A percentile compares a stretch with the other conserved stretches of the same genome.
Evolutionary conservation across 2,113 vertebrate species (phyloP).

Genomic region (Centropus unirufus): DNA sequence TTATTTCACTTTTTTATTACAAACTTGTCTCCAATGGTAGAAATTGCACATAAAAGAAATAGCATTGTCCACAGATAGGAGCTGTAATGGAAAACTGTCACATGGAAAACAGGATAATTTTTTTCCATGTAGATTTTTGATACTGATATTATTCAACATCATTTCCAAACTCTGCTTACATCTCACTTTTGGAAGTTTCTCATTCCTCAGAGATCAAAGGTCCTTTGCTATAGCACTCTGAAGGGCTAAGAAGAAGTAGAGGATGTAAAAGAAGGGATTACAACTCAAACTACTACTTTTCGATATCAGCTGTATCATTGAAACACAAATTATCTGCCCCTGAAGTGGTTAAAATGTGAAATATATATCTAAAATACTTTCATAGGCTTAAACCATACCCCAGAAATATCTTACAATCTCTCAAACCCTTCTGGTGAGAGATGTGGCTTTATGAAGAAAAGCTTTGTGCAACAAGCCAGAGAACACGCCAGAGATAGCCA

Average conservation of each 20-base stretch:
- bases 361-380: background rate
- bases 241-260: background rate
- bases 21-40: background rate
- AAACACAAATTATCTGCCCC: background rate
- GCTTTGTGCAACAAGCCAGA: background rate
- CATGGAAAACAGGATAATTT: accelerated
- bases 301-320: background rate
- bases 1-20: background rate
- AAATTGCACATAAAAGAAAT: background rate
- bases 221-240: background rate
- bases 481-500: background rate
- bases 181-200: background rate
- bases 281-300: background rate
- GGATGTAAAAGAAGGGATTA: background rate
- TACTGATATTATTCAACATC: background rate
- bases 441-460: background rate
- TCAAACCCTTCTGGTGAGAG: background rate
- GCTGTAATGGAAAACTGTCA: background rate
- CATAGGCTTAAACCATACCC: background rate
- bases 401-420: background rate
- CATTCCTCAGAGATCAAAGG: background rate
- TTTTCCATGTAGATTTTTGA: background rate
- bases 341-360: background rate
- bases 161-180: background rate
- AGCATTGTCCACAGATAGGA: background rate